Evolutionary conservation across 1,140 invertebrate genomes (phyloP).

Genomic region (Caenorhabditis remanei): DNA sequence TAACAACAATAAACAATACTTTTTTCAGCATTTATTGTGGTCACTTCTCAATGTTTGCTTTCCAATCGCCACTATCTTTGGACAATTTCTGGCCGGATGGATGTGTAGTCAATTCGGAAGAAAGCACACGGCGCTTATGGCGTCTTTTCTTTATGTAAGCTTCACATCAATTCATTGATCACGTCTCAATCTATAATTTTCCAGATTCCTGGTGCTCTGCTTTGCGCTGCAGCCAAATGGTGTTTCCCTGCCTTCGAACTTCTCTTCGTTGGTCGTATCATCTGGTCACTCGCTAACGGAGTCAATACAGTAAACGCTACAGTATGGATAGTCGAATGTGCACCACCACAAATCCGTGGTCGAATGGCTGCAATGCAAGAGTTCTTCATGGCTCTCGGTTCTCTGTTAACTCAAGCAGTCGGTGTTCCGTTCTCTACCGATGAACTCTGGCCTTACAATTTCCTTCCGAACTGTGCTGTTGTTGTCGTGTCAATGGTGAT

Average conservation of each 20-base stretch:
- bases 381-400: conserved; percentile 67
- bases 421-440: conserved; percentile 66
- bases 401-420: conserved; percentile 65
- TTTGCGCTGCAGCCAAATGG: conserved; percentile 63
- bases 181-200: not conserved
- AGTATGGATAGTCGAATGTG: conserved; percentile 69
- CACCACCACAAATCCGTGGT: conserved; percentile 62
- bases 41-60: conserved; percentile 66
- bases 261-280: conserved; percentile 66
- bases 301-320: conserved; percentile 67
- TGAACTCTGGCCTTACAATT: conserved; percentile 65
- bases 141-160: conserved; percentile 63
- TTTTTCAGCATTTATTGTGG: conserved; percentile 68
- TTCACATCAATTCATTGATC: not conserved
- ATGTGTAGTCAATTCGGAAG: conserved; percentile 66
- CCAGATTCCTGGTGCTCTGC: conserved; percentile 63
- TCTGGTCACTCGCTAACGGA: conserved; percentile 67
- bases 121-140: conserved; percentile 64
- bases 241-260: conserved; percentile 61
- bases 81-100: conserved; percentile 67
- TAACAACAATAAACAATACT: not conserved
- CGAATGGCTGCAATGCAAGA: conserved; percentile 69
- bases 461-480: conserved; percentile 63
- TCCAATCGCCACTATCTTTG: conserved; percentile 67
- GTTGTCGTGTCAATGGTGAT: conserved; percentile 62